Evolutionary conservation across 92 coral and sea anemone species (phyloP), one percentile per base, ranked within the genome.

Genomic region (Isaurus tuberculatus): DNA sequence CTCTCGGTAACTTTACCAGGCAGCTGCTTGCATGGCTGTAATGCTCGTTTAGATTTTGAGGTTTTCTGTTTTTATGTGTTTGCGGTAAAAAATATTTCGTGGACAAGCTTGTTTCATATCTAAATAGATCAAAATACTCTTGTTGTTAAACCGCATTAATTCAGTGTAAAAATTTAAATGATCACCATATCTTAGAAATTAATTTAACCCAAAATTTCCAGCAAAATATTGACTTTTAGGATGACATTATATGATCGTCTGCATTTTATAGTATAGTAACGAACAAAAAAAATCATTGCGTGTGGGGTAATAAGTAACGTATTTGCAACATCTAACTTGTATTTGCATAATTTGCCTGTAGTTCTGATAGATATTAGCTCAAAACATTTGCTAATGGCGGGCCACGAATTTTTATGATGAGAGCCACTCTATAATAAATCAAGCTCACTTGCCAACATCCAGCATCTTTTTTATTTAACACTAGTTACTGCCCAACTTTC

Each of bases 71-170:
- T 77, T 77, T 58, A 67, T 26, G 49, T 64, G 58, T 34, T 60
- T 77, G 22, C n/a, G 69, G 57, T 34, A 13, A 14, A 72, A 72
- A 27, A 13, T 57, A 25, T 77, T 58, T 26, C 4, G 82, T 58
- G 34, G 81, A 75, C 66, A 33, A 51, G 31, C 15, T 4, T 16
- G 80, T 15, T 60, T 77, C 46, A 20, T 58, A 77, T 77, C 82
- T 77, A 34, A 33, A 77, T 77, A 64, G 49, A 77, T 77, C 70
- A 58, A 26, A 60, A 77, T 34, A 37, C 82, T 77, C 82, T 60
- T 58, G 51, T 60, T 29, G 44, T 11, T 23, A 33, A 77, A 77
- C 82, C 82, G 68, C 82, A 77, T 40, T 77, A 58, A 77, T 77
- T 77, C 82, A 57, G 48, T n/a, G 53, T 77, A 32, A 31, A 65